A percentile compares a stretch with the other conserved stretches of the same genome.
Conservation (phyloP, 1,140 invertebrate species). For the Melanaphis sacchari region DNA sequence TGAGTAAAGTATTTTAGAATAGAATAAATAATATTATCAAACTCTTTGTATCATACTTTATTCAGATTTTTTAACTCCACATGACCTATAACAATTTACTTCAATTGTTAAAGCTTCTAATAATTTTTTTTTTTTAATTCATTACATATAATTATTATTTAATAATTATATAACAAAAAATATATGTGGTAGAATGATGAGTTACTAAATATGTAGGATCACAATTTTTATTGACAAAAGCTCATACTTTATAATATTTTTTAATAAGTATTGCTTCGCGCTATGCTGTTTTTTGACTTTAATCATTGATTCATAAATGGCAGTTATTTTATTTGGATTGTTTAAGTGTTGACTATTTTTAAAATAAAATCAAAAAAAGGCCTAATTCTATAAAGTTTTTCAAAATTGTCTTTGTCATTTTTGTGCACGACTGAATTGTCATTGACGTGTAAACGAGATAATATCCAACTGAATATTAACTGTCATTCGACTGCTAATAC, state of each 20-base stretch:
- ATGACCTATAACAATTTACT: too few species aligned
- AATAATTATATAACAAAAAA: too few species aligned
- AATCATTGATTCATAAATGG: slow-evolving; percentile 61
- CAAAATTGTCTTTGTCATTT: background rate
- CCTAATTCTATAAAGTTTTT: slow-evolving; percentile 40
- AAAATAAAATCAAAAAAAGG: slow-evolving; percentile 48
- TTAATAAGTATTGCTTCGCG: too few species aligned
- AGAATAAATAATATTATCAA: background rate
- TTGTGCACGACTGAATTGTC: slow-evolving; percentile 48
- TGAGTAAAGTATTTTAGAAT: background rate
- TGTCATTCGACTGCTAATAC: slow-evolving; percentile 50
- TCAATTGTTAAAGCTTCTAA: too few species aligned
- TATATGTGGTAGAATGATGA: too few species aligned
- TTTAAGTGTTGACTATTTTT: slow-evolving; percentile 21
- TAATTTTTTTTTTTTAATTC: too few species aligned
- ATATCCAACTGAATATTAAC: slow-evolving; percentile 58
- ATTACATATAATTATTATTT: too few species aligned
- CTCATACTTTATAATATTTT: too few species aligned
- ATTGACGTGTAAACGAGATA: slow-evolving; percentile 35
- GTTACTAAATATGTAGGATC: too few species aligned
- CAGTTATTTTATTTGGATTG: slow-evolving; percentile 30
- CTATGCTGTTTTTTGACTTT: slow-evolving; percentile 61
- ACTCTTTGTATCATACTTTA: too few species aligned
- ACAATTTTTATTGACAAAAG: too few species aligned
- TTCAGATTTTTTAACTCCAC: too few species aligned